Evolutionary conservation across 1,140 invertebrate species (phyloP).

Genomic region (Achroia grisella): DNA sequence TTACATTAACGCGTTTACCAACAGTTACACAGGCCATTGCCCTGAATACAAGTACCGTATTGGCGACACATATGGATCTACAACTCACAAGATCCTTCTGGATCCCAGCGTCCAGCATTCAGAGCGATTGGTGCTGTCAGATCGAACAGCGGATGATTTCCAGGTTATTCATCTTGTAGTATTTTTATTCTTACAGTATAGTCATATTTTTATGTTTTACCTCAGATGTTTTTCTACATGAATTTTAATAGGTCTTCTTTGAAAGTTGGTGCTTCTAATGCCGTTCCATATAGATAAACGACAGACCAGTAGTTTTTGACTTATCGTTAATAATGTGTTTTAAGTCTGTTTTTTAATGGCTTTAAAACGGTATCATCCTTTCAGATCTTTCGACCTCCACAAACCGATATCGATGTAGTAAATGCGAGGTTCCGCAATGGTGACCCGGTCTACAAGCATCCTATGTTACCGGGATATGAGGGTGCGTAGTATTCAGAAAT

Average conservation of each 20-base stretch:
- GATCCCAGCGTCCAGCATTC: slow-evolving; percentile 82
- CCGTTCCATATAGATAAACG: too few species aligned
- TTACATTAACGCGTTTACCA: too few species aligned
- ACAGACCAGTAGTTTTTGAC: too few species aligned
- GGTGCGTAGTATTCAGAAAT: slow-evolving; percentile 72
- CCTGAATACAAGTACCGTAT: slow-evolving; percentile 81
- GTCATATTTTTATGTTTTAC: too few species aligned
- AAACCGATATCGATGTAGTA: slow-evolving; percentile 77
- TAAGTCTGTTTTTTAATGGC: too few species aligned
- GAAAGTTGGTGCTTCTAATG: too few species aligned
- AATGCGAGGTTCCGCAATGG: slow-evolving; percentile 75
- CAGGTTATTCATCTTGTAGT: too few species aligned
- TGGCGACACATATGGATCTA: slow-evolving; percentile 80
- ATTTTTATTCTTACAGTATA: too few species aligned
- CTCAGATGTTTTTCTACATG: too few species aligned
- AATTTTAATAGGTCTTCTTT: too few species aligned
- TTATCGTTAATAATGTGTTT: too few species aligned
- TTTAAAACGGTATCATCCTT: slow-evolving; percentile 1
- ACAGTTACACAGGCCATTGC: slow-evolving; percentile 82
- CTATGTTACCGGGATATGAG: slow-evolving; percentile 80
- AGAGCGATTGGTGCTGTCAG: slow-evolving; percentile 79
- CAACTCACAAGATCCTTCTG: slow-evolving; percentile 80
- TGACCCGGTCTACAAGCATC: slow-evolving; percentile 80
- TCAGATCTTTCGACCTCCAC: slow-evolving; percentile 75
- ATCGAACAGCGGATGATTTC: slow-evolving; percentile 75